Conservation (phyloP, 2,797 vertebrate genomes). For the Acrocephalus scirpaceus region DNA sequence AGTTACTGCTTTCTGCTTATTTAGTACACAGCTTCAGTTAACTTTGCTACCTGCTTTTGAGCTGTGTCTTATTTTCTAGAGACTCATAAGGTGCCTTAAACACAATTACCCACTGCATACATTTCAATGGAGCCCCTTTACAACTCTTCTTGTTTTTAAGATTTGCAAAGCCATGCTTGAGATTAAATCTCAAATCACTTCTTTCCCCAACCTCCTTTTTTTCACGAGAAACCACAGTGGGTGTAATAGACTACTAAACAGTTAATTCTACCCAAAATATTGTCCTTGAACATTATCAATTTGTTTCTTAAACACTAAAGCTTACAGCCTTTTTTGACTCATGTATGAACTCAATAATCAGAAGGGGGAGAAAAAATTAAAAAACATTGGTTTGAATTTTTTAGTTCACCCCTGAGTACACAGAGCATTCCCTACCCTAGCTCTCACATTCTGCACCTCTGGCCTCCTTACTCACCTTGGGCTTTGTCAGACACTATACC, state of each 20-base stretch:
- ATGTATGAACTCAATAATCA: neutral
- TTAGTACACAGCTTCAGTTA: neutral
- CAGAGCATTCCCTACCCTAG: neutral
- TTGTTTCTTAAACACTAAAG: neutral
- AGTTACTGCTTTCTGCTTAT: neutral
- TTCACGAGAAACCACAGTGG: neutral
- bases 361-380: accelerated
- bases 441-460: neutral
- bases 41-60: neutral
- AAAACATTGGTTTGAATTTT: neutral
- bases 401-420: neutral
- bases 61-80: neutral
- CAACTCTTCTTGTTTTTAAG: neutral
- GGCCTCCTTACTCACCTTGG: neutral
- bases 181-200: neutral
- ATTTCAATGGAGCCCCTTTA: neutral
- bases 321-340: neutral
- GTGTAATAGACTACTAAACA: neutral
- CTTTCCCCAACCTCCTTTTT: neutral
- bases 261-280: neutral
- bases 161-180: neutral
- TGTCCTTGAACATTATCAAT: neutral
- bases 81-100: neutral
- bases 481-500: neutral
- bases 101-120: neutral